Evolutionary conservation across 2,888 invertebrate genomes (phyloP), one percentile per base, ranked within the genome.

Genomic region (Neelides folsomi): DNA sequence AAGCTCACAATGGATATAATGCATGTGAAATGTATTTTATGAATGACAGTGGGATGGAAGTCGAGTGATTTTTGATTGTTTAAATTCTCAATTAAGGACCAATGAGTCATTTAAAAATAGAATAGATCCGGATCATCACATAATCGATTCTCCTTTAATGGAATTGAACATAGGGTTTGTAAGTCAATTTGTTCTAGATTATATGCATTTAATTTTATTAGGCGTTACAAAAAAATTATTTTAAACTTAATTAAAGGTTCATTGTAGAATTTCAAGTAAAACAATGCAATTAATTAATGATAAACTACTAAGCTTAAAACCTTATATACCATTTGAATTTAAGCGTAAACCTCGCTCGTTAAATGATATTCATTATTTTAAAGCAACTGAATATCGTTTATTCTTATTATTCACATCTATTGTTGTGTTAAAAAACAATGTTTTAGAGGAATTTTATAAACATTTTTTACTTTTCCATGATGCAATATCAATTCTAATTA

Each of bases 141-240:
- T 62, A 51, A 57, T 59, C 19, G 59, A 58, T 35, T 61, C 59
- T 36, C 65, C 66, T 46, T 47, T 54, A 16, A 54, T 49, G 12
- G 36, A 50, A 12, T 50, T 60, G 35, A 46, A 55, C 18, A 39
- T 68, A 44, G 63, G 58, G 27, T 53, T 66, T 53, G 59, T 67
- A 10, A 52, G 57, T 9, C 48, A 62, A 49, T 58, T 69, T 50
- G 66, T 66, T 7, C 35, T 65, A 15, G 65, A 68, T 15, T 65
- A 65, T 51, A 64, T 68, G 67, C 69, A 69, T 47, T 48, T 67
- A 8, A 54, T 66, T 8, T 67, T 64, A 41, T 54, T 68, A 19
- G 67, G 67, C 8, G 65, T 67, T 10, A 59, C 65, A 41, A 62
- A 60, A 45, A 65, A 66, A 42, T 46, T 67, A 2, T 35, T 68